Evolutionary conservation across 2,888 invertebrate species (phyloP), one percentile per base, ranked within the genome.

Genomic region (Drosophila robusta): DNA sequence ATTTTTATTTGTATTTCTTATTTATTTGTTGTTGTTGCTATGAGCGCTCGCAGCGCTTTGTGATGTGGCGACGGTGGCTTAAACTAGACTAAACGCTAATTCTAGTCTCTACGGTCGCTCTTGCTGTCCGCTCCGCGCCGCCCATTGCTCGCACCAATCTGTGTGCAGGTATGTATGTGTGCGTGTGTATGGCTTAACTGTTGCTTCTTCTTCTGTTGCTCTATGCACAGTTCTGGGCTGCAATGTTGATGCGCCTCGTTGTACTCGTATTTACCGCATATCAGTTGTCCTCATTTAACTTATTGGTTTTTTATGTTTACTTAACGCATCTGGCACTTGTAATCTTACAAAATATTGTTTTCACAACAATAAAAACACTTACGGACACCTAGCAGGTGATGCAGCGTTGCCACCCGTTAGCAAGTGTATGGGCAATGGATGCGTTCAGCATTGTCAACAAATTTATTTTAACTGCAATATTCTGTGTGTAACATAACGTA

Each of bases 61-160:
- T 75, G 73, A 58, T 80, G 70, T 72, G 87, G 46, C 54, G 54
- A 34, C 74, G 55, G 72, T 71, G 74, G 84, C 84, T 89, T 85
- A 86, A 88, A 86, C 84, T 88, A 84, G 87, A 88, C 84, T 84
- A 89, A 85, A 76, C 60, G 70, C 78, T 85, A 65, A 84, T 81
- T 78, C 82, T 81, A 84, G 87, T 64, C 68, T 38, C 57, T 70
- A 50, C 49, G 49, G 47, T 75, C 55, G 62, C 75, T 47, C 14
- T 50, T 22, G 52, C 57, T 51, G 61, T 54, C 68, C 50, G 42
- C 64, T 45, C 63, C 69, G 50, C 65, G 47, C 69, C 71, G 39
- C 52, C 65, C 80, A 71, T 76, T 57, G 55, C 60, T 45, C 46
- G 41, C 51, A 70, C 76, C 55, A 34, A 41, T n/a, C 66, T 32